A percentile compares a stretch with the other conserved stretches of the same genome.
These are phyloP conservation scores for Steatocranus sp. DNA, from an alignment of 2,797 vertebrate species.

Conservation along the genomic window DNA sequence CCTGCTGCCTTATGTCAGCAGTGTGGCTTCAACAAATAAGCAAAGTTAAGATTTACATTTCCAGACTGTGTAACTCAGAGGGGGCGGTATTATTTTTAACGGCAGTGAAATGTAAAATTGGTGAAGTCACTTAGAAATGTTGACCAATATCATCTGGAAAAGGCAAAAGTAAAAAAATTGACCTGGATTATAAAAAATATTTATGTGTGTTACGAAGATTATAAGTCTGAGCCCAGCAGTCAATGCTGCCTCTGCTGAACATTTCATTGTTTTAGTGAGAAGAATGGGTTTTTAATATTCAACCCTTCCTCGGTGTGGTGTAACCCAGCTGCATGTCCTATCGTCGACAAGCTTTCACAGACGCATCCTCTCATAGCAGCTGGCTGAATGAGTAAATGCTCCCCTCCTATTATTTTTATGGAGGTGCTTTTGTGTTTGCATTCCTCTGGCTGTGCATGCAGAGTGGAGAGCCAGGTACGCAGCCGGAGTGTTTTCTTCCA, in stretches of 20 bases:
- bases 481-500: not conserved
- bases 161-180: not conserved
- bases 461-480: conserved; percentile 33
- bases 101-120: not conserved
- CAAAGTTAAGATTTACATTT: not conserved
- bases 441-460: conserved; percentile 13
- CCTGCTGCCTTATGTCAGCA: not conserved
- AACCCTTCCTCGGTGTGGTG: not conserved
- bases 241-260: not conserved
- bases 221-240: not conserved
- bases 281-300: not conserved
- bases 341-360: not conserved
- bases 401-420: not conserved
- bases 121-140: not conserved
- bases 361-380: not conserved
- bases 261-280: not conserved
- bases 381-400: not conserved
- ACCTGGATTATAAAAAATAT: not conserved
- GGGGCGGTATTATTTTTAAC: not conserved
- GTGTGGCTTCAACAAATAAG: not conserved
- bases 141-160: not conserved
- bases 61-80: not conserved
- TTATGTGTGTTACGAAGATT: not conserved
- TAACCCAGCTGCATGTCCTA: not conserved
- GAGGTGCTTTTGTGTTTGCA: not conserved